phyloP scores from a whole-genome alignment of 2,797 vertebrate genomes.

The Micrastur ruficollis region DNA sequence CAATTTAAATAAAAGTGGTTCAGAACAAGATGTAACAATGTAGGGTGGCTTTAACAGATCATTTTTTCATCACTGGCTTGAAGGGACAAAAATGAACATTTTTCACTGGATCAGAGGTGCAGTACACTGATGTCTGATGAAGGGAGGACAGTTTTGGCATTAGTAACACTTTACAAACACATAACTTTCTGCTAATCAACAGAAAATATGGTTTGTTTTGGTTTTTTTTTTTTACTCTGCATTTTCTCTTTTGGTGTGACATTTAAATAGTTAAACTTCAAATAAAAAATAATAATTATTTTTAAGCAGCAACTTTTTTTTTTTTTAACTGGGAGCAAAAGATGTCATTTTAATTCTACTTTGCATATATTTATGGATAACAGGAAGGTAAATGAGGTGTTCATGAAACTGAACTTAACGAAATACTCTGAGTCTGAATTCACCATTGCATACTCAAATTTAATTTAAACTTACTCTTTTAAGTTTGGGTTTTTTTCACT shows the following conservation, averaged over 20 bases:
- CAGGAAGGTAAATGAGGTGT: not conserved
- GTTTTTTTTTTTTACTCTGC: not conserved
- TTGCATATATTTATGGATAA: not conserved
- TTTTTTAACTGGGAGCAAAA: not conserved
- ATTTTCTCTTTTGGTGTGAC: not conserved
- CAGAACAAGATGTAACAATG: not conserved
- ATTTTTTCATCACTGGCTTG: not conserved
- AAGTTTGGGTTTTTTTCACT: not conserved
- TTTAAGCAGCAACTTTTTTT: not conserved
- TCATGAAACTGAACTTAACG: not conserved
- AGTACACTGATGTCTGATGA: not conserved
- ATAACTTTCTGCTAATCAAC: not conserved
- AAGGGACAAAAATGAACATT: not conserved
- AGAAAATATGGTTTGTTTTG: not conserved
- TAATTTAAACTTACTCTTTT: not conserved
- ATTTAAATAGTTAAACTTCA: not conserved
- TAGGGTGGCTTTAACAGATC: not conserved
- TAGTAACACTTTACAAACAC: not conserved
- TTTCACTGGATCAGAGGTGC: not conserved
- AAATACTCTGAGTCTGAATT: not conserved
- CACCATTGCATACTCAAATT: not conserved
- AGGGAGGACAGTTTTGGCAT: not conserved
- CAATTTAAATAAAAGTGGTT: not conserved
- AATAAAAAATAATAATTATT: not conserved
- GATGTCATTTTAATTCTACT: constrained; percentile 11